A percentile compares a stretch with the other conserved stretches of the same genome.
These are phyloP conservation scores for Drosophila vallismaia DNA, from an alignment of 2,888 invertebrate genomes.

Conservation along the genomic window DNA sequence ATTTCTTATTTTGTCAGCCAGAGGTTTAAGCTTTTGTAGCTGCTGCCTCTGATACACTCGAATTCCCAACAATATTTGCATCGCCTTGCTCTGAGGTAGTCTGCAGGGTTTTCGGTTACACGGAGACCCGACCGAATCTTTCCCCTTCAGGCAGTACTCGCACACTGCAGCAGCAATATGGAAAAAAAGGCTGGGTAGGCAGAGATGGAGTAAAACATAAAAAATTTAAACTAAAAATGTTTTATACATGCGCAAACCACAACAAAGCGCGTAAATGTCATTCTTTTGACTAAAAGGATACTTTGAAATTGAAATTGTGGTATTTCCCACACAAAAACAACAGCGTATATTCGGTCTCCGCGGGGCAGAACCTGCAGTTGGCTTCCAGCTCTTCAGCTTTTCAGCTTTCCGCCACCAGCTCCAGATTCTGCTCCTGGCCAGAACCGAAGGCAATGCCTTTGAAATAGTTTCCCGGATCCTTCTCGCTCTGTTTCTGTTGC, in stretches of 20 bases:
- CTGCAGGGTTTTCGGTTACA: slow-evolving; percentile 15
- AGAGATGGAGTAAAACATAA: slow-evolving; percentile 21
- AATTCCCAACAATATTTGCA: slow-evolving; percentile 6
- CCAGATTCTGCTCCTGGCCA: slow-evolving; percentile 7
- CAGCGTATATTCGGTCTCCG: slow-evolving; percentile 15
- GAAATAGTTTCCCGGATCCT: slow-evolving; percentile 16
- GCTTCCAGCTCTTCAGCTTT: neutral
- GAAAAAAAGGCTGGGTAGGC: slow-evolving; percentile 1
- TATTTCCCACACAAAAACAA: slow-evolving; percentile 52
- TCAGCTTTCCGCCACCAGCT: neutral
- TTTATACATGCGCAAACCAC: slow-evolving; percentile 76
- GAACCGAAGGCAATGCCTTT: slow-evolving; percentile 28
- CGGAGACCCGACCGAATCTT: no score
- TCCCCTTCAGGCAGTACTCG: slow-evolving; percentile 11
- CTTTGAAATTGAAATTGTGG: slow-evolving; percentile 79
- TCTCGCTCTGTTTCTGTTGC: slow-evolving; percentile 26
- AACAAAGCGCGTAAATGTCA: slow-evolving; percentile 79
- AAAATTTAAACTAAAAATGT: slow-evolving; percentile 67
- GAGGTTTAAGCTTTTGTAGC: slow-evolving; percentile 25
- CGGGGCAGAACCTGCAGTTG: slow-evolving; percentile 8
- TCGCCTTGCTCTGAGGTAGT: slow-evolving; percentile 14
- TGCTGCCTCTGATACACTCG: slow-evolving; percentile 23
- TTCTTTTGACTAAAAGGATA: slow-evolving; percentile 78
- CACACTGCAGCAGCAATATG: slow-evolving; percentile 35
- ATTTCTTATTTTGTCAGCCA: slow-evolving; percentile 14